A percentile compares a stretch with the other conserved stretches of the same genome.
Conservation (phyloP, 2,113 vertebrate species). For the Onychorhynchus coronatus region DNA sequence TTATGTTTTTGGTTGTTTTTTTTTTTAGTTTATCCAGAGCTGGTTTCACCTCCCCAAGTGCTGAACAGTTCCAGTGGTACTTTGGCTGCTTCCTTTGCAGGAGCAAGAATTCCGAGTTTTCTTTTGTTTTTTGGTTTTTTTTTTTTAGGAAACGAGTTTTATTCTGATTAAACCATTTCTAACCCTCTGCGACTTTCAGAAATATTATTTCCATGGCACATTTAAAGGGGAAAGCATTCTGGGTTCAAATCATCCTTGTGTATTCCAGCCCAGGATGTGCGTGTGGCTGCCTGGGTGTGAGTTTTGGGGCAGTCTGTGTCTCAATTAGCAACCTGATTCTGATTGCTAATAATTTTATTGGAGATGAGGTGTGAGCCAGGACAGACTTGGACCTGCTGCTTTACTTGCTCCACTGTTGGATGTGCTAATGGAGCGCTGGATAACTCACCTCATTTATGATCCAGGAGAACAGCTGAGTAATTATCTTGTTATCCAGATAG, state of each 20-base stretch:
- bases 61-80: background rate
- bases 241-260: background rate
- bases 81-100: background rate
- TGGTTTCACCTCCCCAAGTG: background rate
- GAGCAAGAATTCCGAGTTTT: background rate
- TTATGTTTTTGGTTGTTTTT: background rate
- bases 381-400: background rate
- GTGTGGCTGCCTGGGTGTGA: background rate
- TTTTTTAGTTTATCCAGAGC: background rate
- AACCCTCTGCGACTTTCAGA: background rate
- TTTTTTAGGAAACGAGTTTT: background rate
- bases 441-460: background rate
- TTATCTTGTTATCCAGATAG: background rate
- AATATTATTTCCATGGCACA: background rate
- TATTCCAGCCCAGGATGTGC: background rate
- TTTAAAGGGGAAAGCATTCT: background rate
- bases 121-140: background rate
- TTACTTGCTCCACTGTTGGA: background rate
- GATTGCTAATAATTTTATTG: background rate
- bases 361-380: background rate
- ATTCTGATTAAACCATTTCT: background rate
- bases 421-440: background rate
- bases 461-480: background rate
- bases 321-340: background rate
- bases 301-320: background rate